phyloP scores from a whole-genome alignment of 2,797 vertebrate species.

The Pagetopsis macropterus region DNA sequence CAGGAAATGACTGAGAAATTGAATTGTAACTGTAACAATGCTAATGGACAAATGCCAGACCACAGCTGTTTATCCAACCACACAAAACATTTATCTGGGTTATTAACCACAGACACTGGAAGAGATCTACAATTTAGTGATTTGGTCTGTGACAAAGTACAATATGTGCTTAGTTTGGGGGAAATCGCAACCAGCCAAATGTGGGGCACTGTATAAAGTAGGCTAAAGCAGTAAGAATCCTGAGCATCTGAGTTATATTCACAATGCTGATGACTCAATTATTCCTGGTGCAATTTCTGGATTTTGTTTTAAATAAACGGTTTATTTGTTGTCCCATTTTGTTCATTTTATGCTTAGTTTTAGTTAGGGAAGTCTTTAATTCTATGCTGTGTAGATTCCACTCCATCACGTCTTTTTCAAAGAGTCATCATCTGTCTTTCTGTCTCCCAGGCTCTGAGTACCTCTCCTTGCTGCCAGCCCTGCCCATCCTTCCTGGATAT shows the following conservation, averaged over 20 bases:
- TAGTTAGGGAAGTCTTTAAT: conserved; percentile 22
- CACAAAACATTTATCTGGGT: conserved; percentile 70
- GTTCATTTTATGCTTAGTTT: conserved; percentile 27
- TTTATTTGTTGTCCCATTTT: conserved; percentile 42
- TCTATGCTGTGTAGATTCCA: conserved; percentile 23
- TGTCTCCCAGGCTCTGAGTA: conserved; percentile 37
- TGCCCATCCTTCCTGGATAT: conserved; percentile 82
- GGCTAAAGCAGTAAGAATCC: conserved; percentile 31
- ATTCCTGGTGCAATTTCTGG: conserved; percentile 30
- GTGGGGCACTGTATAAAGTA: conserved; percentile 41
- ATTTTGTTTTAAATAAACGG: conserved; percentile 30
- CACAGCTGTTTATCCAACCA: conserved; percentile 66
- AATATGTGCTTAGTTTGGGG: conserved; percentile 60
- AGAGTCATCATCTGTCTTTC: conserved; percentile 47
- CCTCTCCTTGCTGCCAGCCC: conserved; percentile 62
- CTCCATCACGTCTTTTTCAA: conserved; percentile 49
- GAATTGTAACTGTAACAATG: conserved; percentile 75
- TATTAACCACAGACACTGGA: conserved; percentile 74
- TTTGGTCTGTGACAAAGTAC: conserved; percentile 61
- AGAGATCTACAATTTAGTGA: conserved; percentile 57
- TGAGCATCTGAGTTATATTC: conserved; percentile 38
- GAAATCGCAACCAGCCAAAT: conserved; percentile 45
- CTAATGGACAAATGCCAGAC: conserved; percentile 64
- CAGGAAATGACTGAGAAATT: conserved; percentile 66
- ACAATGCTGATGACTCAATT: conserved; percentile 25